phyloP scores from a whole-genome alignment of 64 coral and sea anemone genomes.

The Pocillopora verrucosa region DNA sequence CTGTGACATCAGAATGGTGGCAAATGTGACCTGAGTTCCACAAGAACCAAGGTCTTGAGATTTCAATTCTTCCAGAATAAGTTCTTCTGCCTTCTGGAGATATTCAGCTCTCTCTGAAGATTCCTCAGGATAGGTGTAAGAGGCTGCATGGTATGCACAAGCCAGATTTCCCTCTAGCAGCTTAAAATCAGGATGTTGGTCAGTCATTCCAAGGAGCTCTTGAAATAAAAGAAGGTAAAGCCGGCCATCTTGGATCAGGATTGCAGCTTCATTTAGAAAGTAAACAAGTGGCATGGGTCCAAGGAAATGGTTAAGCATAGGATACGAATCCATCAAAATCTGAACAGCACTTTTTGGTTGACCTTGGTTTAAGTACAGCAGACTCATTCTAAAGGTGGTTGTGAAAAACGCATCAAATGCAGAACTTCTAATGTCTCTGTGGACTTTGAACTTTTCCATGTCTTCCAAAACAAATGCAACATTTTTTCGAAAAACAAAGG shows the following conservation, averaged over 20 bases:
- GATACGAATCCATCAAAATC: conserved; percentile 54
- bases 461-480: conserved; percentile 48
- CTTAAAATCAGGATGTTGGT: conserved; percentile 50
- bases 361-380: conserved; percentile 41
- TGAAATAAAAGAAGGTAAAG: conserved; percentile 47
- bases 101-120: conserved; percentile 42
- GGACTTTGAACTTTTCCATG: conserved; percentile 64
- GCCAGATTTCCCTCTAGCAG: conserved; percentile 33
- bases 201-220: conserved; percentile 51
- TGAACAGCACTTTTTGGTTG: conserved; percentile 52
- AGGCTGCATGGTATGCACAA: conserved; percentile 59
- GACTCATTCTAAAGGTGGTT: conserved; percentile 52
- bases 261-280: conserved; percentile 36
- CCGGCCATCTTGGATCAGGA: conserved; percentile 44
- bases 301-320: conserved; percentile 19
- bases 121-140: conserved; percentile 52
- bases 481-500: conserved; percentile 60
- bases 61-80: conserved; percentile 37
- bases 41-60: conserved; percentile 34
- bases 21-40: conserved; percentile 30
- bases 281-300: conserved; percentile 49
- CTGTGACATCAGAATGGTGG: conserved; percentile 50
- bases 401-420: conserved; percentile 62
- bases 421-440: conserved; percentile 53
- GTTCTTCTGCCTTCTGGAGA: conserved; percentile 36